Evolutionary conservation across 2,113 vertebrate species (phyloP), one percentile per base, ranked within the genome.

Genomic region (Rhinichthys klamathensis): DNA sequence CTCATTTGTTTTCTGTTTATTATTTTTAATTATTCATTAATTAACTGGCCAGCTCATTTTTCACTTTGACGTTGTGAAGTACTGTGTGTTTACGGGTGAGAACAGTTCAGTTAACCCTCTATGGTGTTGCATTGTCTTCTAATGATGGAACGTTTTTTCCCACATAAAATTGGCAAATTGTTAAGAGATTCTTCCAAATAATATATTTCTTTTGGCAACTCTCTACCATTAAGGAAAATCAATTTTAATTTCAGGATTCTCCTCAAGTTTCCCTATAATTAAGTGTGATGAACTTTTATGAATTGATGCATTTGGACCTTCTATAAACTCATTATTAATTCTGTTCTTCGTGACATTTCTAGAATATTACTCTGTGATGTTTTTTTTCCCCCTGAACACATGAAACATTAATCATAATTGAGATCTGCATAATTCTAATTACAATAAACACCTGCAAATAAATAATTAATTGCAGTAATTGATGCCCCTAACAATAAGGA

Each of bases 1-100:
- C 11, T 16, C 72, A 49, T 49, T 74, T 74, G n/a, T 16, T 49
- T 74, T 21, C 15, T 18, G n/a, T 46, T 63, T 65, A 65, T 63
- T 63, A 10, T 46, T 30, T 63, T 80, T 30, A 65, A 63, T 65
- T 3, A 80, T 80, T 63, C 21, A 65, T 80, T 25, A 44, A 61
- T 79, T 41, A 79, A 41, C 12, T 27, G 23, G 32, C 56, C 51
- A 23, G 51, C 75, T 60, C 2, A 27, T 63, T 44, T 44, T 25
- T 46, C 38, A 27, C 12, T 63, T 46, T 80, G 41, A 27, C 58
- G 6, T 44, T 16, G 18, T 35, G 9, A 79, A 25, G 58, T 44
- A 27, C 32, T 61, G 38, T 61, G 56, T 72, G 69, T n/a, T 72
- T 11, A 72, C 7, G 6, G 69, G 67, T 44, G 72, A 49, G 41